Percentiles rank a stretch among this genome's conserved stretches.
phyloP scores from a whole-genome alignment of 2,797 vertebrate genomes.

The Pseudochaenichthys georgianus region DNA sequence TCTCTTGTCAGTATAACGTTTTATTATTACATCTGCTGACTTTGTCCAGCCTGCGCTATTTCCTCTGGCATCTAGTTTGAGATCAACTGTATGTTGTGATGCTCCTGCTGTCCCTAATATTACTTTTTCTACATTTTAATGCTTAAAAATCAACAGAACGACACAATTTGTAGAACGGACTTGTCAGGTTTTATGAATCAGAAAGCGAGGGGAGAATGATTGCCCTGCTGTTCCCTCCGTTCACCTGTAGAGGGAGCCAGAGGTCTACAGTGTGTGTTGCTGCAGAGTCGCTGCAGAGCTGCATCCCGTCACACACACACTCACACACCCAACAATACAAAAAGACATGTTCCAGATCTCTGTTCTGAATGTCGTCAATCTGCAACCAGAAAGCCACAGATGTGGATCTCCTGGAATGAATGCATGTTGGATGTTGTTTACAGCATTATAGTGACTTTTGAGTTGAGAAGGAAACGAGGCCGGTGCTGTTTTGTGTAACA shows the following conservation, averaged over 20 bases:
- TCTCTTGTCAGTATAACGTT: background rate
- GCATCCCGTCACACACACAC: slow-evolving; percentile 43
- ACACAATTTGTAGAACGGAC: background rate
- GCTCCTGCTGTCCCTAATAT: background rate
- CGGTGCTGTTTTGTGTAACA: background rate
- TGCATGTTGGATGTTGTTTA: background rate
- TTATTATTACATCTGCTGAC: background rate
- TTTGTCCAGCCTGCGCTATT: background rate
- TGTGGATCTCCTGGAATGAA: background rate
- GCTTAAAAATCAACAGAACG: background rate
- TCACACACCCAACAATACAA: slow-evolving; percentile 29
- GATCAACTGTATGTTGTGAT: background rate
- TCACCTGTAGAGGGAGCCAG: slow-evolving; percentile 70
- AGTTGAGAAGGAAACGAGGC: background rate
- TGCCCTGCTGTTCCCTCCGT: slow-evolving; percentile 16
- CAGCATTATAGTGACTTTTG: background rate
- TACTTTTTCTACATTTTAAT: background rate
- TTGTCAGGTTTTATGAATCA: background rate
- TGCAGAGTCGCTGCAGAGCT: slow-evolving; percentile 40
- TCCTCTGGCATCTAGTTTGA: background rate
- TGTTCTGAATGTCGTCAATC: slow-evolving; percentile 11
- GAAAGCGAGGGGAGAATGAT: no score
- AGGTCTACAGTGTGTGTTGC: slow-evolving; percentile 16
- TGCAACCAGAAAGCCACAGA: background rate
- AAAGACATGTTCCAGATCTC: slow-evolving; percentile 44